Conservation (phyloP, 92 coral and sea anemone genomes). For the Actinernus sp. region DNA sequence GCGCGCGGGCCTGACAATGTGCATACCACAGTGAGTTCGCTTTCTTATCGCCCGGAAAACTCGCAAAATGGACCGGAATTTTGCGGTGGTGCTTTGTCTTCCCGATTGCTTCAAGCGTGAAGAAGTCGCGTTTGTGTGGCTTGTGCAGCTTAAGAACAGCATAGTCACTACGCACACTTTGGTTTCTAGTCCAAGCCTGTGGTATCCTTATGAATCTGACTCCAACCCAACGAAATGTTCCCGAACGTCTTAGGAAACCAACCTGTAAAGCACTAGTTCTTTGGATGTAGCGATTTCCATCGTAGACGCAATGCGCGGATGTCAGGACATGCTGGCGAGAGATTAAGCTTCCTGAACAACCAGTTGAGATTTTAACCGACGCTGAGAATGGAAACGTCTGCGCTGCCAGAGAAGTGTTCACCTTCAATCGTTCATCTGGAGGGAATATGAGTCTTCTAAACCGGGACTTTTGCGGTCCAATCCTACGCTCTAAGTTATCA, state of each 20-base stretch:
- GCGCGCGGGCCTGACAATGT: conserved; percentile 50
- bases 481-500: no score
- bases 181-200: conserved; percentile 19
- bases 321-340: conserved; percentile 79
- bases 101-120: conserved; percentile 45
- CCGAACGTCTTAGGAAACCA: conserved; percentile 66
- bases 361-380: conserved; percentile 76
- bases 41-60: conserved; percentile 84
- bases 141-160: conserved; percentile 65
- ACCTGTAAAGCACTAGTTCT: conserved; percentile 63
- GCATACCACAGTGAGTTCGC: conserved; percentile 71
- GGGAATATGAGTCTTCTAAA: conserved; percentile 49
- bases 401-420: conserved; percentile 45
- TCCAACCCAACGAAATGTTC: conserved; percentile 55
- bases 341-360: conserved; percentile 88
- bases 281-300: conserved; percentile 53
- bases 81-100: conserved; percentile 9
- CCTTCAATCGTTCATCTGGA: conserved; percentile 51
- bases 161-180: conserved; percentile 51
- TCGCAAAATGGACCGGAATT: conserved; percentile 60
- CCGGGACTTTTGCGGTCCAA: no score
- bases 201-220: conserved; percentile 44
- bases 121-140: conserved; percentile 44
- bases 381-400: conserved; percentile 82
- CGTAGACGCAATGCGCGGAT: conserved; percentile 96